Percentiles rank a stretch among this genome's conserved stretches.
Conservation (phyloP, 2,888 invertebrate genomes). For the Chaitophorus viminalis region DNA sequence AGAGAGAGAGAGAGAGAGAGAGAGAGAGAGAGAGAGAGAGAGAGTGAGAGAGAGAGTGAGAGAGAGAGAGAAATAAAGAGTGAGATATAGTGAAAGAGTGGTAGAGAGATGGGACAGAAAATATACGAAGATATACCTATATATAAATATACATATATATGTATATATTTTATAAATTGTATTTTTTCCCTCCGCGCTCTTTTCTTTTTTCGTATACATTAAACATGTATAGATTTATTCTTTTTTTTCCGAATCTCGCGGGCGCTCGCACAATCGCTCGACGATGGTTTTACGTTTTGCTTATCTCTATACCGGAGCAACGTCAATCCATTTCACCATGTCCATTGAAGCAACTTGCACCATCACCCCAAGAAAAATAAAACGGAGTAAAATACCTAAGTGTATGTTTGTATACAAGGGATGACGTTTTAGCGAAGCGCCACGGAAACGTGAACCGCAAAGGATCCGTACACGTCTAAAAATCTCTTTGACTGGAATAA, state of each 20-base stretch:
- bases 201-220: background rate
- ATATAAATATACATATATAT: background rate
- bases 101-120: background rate
- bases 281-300: conserved; percentile 3
- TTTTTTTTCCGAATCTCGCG: background rate
- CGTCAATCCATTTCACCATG: background rate
- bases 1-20: background rate
- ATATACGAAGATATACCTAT: too few relatives aligned
- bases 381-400: background rate
- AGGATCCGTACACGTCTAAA: background rate
- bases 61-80: background rate
- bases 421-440: background rate
- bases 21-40: background rate
- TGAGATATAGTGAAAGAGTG: too few relatives aligned
- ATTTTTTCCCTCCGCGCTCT: conserved; percentile 7
- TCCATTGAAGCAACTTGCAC: background rate
- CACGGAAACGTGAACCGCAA: background rate
- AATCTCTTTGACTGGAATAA: background rate
- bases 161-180: background rate
- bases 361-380: background rate
- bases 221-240: background rate
- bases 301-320: conserved; percentile 16
- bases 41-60: background rate
- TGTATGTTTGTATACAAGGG: too few relatives aligned
- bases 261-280: background rate